These are phyloP conservation scores for Mohoua ochrocephala DNA, from an alignment of 2,113 vertebrate genomes.

Conservation along the genomic window DNA sequence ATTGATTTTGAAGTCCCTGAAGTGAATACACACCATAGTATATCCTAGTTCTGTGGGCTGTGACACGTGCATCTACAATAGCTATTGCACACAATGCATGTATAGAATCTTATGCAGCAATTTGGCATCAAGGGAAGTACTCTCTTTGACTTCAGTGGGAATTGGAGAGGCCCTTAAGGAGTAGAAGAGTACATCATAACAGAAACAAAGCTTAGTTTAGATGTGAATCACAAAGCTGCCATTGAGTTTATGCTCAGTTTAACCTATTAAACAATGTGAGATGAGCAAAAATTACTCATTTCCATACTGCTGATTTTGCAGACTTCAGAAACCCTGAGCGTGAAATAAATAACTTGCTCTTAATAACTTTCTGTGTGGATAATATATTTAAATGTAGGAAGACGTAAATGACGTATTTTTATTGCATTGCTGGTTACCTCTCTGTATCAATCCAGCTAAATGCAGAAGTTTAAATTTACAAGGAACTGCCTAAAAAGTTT, in stretches of 20 bases:
- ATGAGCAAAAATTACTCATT: slow-evolving; percentile 72
- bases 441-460: slow-evolving; percentile 57
- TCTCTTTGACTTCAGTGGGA: background rate
- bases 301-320: slow-evolving; percentile 76
- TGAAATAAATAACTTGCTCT: slow-evolving; percentile 74
- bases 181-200: background rate
- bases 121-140: background rate
- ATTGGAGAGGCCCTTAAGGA: background rate
- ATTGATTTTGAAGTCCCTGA: background rate
- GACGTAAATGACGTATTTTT: slow-evolving; percentile 66
- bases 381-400: slow-evolving; percentile 71
- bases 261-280: slow-evolving; percentile 70
- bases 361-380: slow-evolving; percentile 73
- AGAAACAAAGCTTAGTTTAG: slow-evolving; percentile 32
- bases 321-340: slow-evolving; percentile 69
- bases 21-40: background rate
- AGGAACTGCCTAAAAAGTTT: slow-evolving; percentile 14
- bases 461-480: slow-evolving; percentile 33
- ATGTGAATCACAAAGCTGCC: slow-evolving; percentile 55
- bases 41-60: background rate
- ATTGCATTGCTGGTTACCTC: slow-evolving; percentile 57
- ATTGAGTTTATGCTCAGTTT: slow-evolving; percentile 70
- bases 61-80: background rate
- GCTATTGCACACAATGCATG: background rate
- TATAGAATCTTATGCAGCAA: background rate